Evolutionary conservation across 92 coral and sea anemone genomes (phyloP).

Genomic region (Epizoanthus rinbou): DNA sequence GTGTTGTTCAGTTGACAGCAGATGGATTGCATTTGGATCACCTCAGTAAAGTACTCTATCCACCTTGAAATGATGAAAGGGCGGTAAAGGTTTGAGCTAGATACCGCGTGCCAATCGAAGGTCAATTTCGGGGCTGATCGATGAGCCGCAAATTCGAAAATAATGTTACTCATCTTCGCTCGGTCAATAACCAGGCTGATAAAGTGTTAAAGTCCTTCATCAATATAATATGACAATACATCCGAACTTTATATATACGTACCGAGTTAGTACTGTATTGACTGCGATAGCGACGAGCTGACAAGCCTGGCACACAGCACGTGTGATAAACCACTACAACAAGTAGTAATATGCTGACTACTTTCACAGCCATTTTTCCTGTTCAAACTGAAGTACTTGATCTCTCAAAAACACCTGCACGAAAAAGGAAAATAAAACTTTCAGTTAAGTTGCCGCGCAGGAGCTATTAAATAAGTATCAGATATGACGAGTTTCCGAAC

Average conservation of each 20-base stretch:
- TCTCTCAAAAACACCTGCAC: background rate
- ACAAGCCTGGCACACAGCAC: background rate
- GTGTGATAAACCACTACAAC: conserved; percentile 4
- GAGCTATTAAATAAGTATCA: background rate
- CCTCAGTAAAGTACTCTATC: background rate
- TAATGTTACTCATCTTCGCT: background rate
- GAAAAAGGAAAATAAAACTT: background rate
- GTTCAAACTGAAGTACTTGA: conserved; percentile 13
- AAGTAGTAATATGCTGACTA: conserved; percentile 16
- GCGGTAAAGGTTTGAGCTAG: conserved; percentile 24
- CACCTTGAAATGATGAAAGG: background rate
- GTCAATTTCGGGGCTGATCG: conserved; percentile 9
- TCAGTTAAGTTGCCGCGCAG: background rate
- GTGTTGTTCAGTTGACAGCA: background rate
- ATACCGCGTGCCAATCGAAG: conserved; percentile 39
- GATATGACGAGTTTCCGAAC: background rate
- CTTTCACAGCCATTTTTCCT: conserved; percentile 15
- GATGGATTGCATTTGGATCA: conserved; percentile 24
- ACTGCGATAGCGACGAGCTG: conserved; percentile 19
- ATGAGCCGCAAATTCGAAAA: background rate
- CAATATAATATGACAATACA: background rate
- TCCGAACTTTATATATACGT: background rate
- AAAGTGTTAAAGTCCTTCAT: background rate
- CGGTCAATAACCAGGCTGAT: no score
- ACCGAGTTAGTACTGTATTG: conserved; percentile 20